phyloP scores from a whole-genome alignment of 2,113 vertebrate species.

The Rhinopithecus roxellana region DNA sequence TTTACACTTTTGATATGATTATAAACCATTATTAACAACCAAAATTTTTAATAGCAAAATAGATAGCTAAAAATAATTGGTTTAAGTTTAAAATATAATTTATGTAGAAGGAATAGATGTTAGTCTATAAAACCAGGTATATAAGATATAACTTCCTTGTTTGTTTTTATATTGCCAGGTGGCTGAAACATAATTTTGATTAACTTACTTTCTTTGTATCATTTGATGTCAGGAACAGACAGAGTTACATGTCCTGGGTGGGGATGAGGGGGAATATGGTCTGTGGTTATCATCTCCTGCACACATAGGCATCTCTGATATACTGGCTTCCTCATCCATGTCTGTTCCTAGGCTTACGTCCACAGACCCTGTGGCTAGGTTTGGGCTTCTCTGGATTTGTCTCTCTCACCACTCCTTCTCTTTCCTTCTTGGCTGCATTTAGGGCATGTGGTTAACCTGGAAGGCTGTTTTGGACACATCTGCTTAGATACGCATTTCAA shows the following conservation, averaged over 20 bases:
- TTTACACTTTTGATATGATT: background rate
- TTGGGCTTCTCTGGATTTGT: background rate
- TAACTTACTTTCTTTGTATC: background rate
- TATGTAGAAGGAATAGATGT: background rate
- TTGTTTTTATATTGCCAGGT: background rate
- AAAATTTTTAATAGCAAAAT: background rate
- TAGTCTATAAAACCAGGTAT: background rate
- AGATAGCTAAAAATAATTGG: background rate
- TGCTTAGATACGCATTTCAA: background rate
- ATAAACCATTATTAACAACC: background rate
- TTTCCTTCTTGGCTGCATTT: background rate
- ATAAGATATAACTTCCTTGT: background rate
- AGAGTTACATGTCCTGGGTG: background rate
- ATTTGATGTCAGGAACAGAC: too few species aligned
- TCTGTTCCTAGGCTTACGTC: background rate
- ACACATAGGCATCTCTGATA: background rate
- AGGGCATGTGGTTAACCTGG: background rate
- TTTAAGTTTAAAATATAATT: slow-evolving; percentile 8
- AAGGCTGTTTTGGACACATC: background rate
- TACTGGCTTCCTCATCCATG: background rate
- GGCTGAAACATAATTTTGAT: background rate
- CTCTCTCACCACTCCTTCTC: background rate
- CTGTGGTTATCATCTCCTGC: background rate
- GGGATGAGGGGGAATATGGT: background rate
- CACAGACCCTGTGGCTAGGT: background rate